phyloP scores from a whole-genome alignment of 2,888 invertebrate species.

The Saturnia japonica region DNA sequence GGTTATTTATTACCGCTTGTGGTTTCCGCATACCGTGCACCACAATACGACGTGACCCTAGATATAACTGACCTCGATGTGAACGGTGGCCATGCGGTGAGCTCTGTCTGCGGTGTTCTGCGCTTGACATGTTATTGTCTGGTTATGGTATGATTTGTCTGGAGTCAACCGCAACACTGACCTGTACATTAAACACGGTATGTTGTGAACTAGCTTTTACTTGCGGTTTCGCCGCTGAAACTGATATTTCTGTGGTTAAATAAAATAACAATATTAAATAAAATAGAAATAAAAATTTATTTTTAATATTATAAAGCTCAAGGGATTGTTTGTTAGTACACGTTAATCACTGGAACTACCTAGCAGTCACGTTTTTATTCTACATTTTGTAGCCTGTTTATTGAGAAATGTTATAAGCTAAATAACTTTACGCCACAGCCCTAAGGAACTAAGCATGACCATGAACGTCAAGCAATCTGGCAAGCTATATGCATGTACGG shows the following conservation, averaged over 20 bases:
- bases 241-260: not conserved
- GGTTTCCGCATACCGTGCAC: conserved; percentile 12
- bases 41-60: conserved; percentile 7
- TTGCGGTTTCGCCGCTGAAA: not conserved
- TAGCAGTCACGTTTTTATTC: no score
- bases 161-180: conserved; percentile 93
- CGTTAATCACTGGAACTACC: no score
- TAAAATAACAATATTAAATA: no score
- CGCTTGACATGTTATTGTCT: conserved; percentile 95
- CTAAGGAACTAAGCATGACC: no score
- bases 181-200: conserved; percentile 57
- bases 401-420: no score
- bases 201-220: not conserved
- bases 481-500: no score
- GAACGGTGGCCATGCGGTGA: conserved; percentile 88
- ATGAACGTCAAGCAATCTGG: no score
- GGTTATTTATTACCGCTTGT: conserved; percentile 7
- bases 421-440: no score
- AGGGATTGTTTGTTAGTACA: no score
- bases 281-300: no score
- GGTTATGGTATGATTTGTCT: conserved; percentile 93
- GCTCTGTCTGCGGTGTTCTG: conserved; percentile 95
- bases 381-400: no score
- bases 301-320: no score
- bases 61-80: conserved; percentile 86